phyloP scores from a whole-genome alignment of 2,797 vertebrate genomes.

The Chiroxiphia lanceolata region DNA sequence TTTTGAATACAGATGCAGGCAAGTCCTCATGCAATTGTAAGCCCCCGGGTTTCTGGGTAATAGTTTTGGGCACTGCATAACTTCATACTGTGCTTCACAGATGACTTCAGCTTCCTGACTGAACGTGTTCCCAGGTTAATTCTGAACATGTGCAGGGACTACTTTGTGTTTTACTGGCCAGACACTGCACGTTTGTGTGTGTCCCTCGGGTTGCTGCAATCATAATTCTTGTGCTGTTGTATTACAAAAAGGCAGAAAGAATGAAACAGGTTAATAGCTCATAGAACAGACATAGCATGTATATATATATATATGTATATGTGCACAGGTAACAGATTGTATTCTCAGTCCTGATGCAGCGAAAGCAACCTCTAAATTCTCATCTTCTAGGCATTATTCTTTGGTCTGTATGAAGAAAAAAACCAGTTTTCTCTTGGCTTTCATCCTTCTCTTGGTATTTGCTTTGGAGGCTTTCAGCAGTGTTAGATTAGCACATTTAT shows the following conservation, averaged over 20 bases:
- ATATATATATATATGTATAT: too few relatives aligned
- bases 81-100: background rate
- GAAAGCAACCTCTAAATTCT: background rate
- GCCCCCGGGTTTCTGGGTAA: background rate
- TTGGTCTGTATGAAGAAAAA: background rate
- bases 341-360: background rate
- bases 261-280: background rate
- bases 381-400: background rate
- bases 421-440: background rate
- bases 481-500: background rate
- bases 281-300: background rate
- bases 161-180: background rate
- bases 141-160: background rate
- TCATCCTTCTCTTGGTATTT: background rate
- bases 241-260: background rate
- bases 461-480: background rate
- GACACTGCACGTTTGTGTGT: background rate
- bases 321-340: background rate
- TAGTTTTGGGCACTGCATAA: background rate
- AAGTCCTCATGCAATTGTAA: background rate
- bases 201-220: background rate
- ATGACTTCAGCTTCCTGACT: background rate
- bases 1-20: slow-evolving; percentile 40
- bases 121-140: background rate
- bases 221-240: background rate